These are phyloP conservation scores for Sitta carolinensis DNA, from an alignment of 2,797 vertebrate genomes.

Conservation along the genomic window DNA sequence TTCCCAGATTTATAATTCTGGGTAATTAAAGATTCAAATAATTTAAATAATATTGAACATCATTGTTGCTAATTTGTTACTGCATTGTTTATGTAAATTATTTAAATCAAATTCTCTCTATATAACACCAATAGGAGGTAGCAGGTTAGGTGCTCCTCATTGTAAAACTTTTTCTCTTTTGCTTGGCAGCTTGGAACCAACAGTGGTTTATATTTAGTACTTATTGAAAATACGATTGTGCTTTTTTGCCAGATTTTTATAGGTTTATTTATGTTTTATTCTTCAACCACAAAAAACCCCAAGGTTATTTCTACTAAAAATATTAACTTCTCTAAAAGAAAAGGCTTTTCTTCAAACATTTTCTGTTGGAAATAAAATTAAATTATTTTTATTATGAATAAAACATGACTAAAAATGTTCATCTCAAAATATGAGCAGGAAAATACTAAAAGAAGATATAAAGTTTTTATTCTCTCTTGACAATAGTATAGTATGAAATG, in stretches of 20 bases:
- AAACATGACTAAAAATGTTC: background rate
- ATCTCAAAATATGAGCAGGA: background rate
- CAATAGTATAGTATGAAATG: background rate
- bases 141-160: background rate
- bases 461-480: background rate
- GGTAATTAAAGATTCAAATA: background rate
- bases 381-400: background rate
- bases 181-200: background rate
- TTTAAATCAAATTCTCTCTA: background rate
- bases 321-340: background rate
- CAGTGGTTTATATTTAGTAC: background rate
- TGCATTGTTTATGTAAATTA: background rate
- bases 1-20: background rate
- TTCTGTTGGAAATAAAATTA: constrained; percentile 11
- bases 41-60: background rate
- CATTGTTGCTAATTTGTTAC: background rate
- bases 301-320: background rate
- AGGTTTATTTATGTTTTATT: background rate
- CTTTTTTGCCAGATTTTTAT: background rate
- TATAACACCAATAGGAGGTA: background rate
- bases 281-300: background rate
- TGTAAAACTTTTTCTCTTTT: background rate
- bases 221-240: background rate
- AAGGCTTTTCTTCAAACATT: background rate
- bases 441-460: background rate